Evolutionary conservation across 2,888 invertebrate genomes (phyloP), one percentile per base, ranked within the genome.

Genomic region (Drymonia ruficornis): DNA sequence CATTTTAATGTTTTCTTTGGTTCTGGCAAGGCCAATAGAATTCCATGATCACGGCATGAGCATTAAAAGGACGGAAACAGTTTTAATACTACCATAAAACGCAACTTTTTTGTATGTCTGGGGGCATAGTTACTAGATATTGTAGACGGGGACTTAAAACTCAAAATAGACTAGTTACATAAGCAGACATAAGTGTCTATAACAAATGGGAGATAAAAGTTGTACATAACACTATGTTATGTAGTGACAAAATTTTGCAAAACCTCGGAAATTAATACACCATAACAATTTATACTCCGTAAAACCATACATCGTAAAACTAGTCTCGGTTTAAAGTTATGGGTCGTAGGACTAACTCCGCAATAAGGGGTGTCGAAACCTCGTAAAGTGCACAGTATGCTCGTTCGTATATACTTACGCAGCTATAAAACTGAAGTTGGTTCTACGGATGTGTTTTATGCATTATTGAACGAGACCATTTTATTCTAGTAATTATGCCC

Each of bases 241-340:
- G 36, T 13, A 31, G 31, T 9, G 11, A 31, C n/a, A 13, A 13
- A 36, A 13, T 36, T 36, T 36, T 11, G n/a, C 1, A n/a, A 36
- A 36, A 36, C n/a, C n/a, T 4, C n/a, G 11, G 5, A 36, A n/a
- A 36, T 36, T 36, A 36, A 36, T 36, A n/a, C 36, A 36, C 36
- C 63, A 56, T 53, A 72, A 67, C 64, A 69, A 65, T 64, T 62
- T 65, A 40, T 16, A 16, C 16, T 8, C 40, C 40, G 40, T 16
- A 76, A 77, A 77, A 82, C 78, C 73, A 75, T 65, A 65, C 59
- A 70, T 83, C 84, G 76, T 87, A 84, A 87, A 87, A 75, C 68
- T 70, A 66, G 70, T 72, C 62, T 70, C 71, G 67, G 72, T 80
- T 78, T 81, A 76, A 77, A 77, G 76, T 83, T 82, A 82, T 79